These are phyloP conservation scores for Hirundo rustica DNA, from an alignment of 2,797 vertebrate species.

Conservation along the genomic window DNA sequence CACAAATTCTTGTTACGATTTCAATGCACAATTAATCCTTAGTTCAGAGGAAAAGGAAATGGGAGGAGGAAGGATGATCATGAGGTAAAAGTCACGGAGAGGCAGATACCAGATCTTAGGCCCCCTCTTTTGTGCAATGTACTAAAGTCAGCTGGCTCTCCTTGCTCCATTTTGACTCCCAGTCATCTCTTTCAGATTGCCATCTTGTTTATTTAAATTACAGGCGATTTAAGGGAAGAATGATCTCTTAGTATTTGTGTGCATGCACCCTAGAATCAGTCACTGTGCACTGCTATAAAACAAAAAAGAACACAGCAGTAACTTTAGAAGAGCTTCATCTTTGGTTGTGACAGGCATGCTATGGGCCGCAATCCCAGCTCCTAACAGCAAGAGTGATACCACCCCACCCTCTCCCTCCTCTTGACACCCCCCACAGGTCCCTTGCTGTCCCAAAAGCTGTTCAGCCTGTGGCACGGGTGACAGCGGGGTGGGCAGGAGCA, in stretches of 20 bases:
- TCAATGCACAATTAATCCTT: constrained; percentile 59
- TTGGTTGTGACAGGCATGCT: not conserved
- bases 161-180: not conserved
- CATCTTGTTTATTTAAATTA: not conserved
- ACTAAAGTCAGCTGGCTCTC: not conserved
- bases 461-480: not conserved
- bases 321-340: not conserved
- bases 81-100: not conserved
- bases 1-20: not conserved
- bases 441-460: not conserved
- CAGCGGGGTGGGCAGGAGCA: not conserved
- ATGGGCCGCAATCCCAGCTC: not conserved
- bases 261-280: not conserved
- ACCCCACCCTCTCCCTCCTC: not conserved
- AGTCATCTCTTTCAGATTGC: not conserved
- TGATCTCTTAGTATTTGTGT: not conserved
- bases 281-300: not conserved
- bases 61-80: constrained; percentile 49
- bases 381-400: not conserved
- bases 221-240: constrained; percentile 1
- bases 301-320: not conserved
- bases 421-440: not conserved
- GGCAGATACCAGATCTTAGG: not conserved
- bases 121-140: not conserved
- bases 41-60: constrained; percentile 62